phyloP scores from a whole-genome alignment of 2,113 vertebrate species.

The Hippoglossus stenolepis region DNA sequence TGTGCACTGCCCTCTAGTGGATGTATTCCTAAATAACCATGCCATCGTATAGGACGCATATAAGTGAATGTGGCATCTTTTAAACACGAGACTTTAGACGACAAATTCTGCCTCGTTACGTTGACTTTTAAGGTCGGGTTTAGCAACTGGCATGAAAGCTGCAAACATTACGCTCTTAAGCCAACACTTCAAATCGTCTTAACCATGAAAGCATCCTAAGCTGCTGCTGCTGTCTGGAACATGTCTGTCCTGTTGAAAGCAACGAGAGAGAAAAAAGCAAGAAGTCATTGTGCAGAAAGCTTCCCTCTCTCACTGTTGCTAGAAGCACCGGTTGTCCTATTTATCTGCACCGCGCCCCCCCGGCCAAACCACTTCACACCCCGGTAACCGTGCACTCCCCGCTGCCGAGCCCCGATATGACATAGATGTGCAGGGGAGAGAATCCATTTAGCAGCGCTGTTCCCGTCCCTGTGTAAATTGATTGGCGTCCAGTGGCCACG shows the following conservation, averaged over 20 bases:
- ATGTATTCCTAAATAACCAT: not conserved
- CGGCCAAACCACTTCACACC: constrained; percentile 37
- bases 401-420: constrained; percentile 20
- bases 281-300: not conserved
- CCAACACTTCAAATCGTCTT: constrained; percentile 32
- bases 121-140: not conserved
- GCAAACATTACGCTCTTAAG: constrained; percentile 10
- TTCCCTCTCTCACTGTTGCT: constrained; percentile 26
- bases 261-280: not conserved
- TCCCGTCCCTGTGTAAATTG: constrained; percentile 62
- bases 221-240: constrained; percentile 8
- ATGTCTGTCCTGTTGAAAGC: constrained; percentile 3
- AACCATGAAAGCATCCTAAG: constrained; percentile 25
- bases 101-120: too few relatives aligned
- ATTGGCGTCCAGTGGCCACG: constrained; percentile 40
- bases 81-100: too few relatives aligned
- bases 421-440: constrained; percentile 50
- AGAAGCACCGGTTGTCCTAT: constrained; percentile 50
- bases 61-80: too few relatives aligned
- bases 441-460: constrained; percentile 42
- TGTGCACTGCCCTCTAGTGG: not conserved
- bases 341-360: constrained; percentile 40
- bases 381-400: constrained; percentile 2
- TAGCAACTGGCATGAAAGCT: not conserved
- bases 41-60: too few relatives aligned